Conservation (phyloP, 2,113 vertebrate genomes). For the Stegostoma tigrinum region DNA sequence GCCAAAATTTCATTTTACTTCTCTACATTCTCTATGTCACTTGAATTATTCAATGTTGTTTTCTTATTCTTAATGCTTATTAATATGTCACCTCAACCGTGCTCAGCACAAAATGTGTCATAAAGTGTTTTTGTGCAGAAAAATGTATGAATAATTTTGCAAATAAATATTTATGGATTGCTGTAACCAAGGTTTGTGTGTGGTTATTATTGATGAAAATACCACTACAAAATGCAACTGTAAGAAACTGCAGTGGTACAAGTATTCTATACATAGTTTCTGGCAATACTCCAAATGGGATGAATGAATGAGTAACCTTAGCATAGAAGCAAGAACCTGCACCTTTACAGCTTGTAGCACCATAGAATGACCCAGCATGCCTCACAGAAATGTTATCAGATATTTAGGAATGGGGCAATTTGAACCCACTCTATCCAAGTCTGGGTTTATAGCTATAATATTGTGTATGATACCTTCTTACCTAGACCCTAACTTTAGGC, state of each 20-base stretch:
- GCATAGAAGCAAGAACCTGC: neutral
- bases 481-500: neutral
- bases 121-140: neutral
- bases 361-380: neutral
- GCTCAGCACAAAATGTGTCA: neutral
- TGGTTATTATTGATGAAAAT: neutral
- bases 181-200: neutral
- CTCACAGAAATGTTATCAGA: neutral
- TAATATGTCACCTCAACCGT: neutral
- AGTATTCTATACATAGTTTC: neutral
- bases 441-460: neutral
- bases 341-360: neutral
- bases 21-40: neutral
- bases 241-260: neutral
- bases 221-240: neutral
- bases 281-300: neutral
- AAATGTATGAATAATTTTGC: neutral
- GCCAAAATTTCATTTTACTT: neutral
- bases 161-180: neutral
- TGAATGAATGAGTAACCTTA: neutral
- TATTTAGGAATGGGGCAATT: neutral
- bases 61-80: neutral
- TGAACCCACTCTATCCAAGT: neutral
- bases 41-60: conserved; percentile 5
- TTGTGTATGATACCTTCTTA: neutral